These are phyloP conservation scores for Battus philenor DNA, from an alignment of 1,140 invertebrate species.

Conservation along the genomic window DNA sequence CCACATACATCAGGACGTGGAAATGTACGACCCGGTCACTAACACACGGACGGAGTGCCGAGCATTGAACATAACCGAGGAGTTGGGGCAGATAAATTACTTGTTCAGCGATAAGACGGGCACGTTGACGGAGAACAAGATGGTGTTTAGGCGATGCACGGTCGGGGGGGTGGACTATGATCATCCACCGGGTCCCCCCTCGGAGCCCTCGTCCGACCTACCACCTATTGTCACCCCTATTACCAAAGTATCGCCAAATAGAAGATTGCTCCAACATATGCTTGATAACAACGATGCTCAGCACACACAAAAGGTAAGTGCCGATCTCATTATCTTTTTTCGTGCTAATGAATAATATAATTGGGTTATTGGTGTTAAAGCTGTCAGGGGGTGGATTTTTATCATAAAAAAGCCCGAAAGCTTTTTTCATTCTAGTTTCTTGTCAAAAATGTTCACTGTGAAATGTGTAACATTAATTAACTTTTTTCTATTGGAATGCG, in stretches of 20 bases:
- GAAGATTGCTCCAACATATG: constrained; percentile 81
- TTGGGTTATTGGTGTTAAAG: neutral
- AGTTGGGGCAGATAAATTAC: constrained; percentile 96
- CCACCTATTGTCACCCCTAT: constrained; percentile 77
- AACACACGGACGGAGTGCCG: constrained; percentile 95
- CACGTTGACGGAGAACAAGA: constrained; percentile 97
- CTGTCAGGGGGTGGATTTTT: too few relatives aligned
- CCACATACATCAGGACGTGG: constrained; percentile 94
- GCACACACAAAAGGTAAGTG: constrained; percentile 60
- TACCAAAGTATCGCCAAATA: constrained; percentile 77
- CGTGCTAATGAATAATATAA: too few relatives aligned
- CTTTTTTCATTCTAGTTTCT: too few relatives aligned
- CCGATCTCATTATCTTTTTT: too few relatives aligned
- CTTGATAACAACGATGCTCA: constrained; percentile 52
- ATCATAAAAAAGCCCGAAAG: too few relatives aligned
- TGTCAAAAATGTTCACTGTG: too few relatives aligned
- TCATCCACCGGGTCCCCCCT: constrained; percentile 81
- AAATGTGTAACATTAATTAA: too few relatives aligned
- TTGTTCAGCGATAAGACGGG: constrained; percentile 99
- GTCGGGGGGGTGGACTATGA: constrained; percentile 93
- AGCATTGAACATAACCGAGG: constrained; percentile 97
- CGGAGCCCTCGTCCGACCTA: constrained; percentile 68
- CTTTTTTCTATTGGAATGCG: too few relatives aligned
- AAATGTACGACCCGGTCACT: constrained; percentile 88
- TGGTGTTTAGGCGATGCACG: constrained; percentile 94